Conservation (phyloP, 2,888 invertebrate species). For the Drosophila falleni region DNA sequence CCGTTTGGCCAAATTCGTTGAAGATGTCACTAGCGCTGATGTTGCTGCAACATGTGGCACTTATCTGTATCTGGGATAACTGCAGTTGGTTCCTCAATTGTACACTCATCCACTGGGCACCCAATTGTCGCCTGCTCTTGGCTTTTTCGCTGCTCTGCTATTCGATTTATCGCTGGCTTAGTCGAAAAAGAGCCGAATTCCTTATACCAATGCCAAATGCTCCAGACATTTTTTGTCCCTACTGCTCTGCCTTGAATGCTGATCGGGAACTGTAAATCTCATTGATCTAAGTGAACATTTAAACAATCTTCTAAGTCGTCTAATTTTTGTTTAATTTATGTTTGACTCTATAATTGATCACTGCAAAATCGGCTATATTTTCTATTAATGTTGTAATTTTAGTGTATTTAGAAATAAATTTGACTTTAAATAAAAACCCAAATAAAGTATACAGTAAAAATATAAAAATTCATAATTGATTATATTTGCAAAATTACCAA, state of each 20-base stretch:
- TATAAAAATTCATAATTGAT: too few species aligned
- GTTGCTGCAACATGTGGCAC: slow-evolving; percentile 46
- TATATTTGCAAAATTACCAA: too few species aligned
- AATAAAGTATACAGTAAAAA: background rate
- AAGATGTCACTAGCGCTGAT: slow-evolving; percentile 31
- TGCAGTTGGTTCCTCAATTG: slow-evolving; percentile 26
- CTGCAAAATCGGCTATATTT: background rate
- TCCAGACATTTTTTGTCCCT: background rate
- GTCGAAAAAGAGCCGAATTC: background rate
- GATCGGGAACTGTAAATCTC: background rate
- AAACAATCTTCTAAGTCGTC: background rate
- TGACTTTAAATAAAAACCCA: background rate
- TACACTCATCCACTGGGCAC: slow-evolving; percentile 8
- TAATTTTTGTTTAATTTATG: background rate
- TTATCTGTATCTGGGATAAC: slow-evolving; percentile 35
- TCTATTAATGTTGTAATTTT: background rate
- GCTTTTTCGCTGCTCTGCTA: slow-evolving; percentile 11
- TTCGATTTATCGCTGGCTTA: slow-evolving; percentile 28
- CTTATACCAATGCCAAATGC: slow-evolving; percentile 1
- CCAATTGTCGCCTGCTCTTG: slow-evolving; percentile 24
- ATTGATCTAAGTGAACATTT: background rate
- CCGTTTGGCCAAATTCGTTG: slow-evolving; percentile 21
- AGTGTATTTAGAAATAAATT: background rate
- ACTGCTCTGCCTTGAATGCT: background rate
- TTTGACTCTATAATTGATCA: background rate